Evolutionary conservation across 2,113 vertebrate species (phyloP).

Genomic region (Petroica traversi): DNA sequence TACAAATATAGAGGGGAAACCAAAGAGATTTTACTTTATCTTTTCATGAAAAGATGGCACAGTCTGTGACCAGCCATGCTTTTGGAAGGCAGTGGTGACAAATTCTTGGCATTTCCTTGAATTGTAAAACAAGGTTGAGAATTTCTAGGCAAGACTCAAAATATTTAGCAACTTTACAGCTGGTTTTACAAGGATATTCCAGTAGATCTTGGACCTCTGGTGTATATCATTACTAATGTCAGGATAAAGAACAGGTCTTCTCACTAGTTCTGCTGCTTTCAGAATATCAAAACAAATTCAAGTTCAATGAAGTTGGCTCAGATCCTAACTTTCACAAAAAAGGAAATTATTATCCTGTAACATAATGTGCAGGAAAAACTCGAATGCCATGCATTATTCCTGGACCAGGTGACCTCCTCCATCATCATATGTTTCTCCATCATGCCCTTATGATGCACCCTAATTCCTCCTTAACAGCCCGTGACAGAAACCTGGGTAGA

Average conservation of each 20-base stretch:
- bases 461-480: neutral
- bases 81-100: neutral
- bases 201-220: neutral
- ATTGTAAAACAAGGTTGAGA: neutral
- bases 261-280: neutral
- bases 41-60: neutral
- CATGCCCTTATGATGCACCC: neutral
- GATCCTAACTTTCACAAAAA: neutral
- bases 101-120: neutral
- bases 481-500: neutral
- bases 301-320: neutral
- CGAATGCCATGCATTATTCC: neutral
- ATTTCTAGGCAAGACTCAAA: constrained; percentile 10
- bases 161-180: neutral
- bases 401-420: neutral
- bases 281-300: neutral
- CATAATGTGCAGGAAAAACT: neutral
- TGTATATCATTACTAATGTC: neutral
- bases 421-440: neutral
- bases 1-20: neutral
- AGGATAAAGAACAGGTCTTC: neutral
- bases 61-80: neutral
- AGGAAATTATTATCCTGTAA: neutral
- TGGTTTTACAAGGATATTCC: neutral
- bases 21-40: neutral